A percentile compares a stretch with the other conserved stretches of the same genome.
These are phyloP conservation scores for Fistularia commersonii DNA, from an alignment of 2,797 vertebrate species.

Conservation along the genomic window DNA sequence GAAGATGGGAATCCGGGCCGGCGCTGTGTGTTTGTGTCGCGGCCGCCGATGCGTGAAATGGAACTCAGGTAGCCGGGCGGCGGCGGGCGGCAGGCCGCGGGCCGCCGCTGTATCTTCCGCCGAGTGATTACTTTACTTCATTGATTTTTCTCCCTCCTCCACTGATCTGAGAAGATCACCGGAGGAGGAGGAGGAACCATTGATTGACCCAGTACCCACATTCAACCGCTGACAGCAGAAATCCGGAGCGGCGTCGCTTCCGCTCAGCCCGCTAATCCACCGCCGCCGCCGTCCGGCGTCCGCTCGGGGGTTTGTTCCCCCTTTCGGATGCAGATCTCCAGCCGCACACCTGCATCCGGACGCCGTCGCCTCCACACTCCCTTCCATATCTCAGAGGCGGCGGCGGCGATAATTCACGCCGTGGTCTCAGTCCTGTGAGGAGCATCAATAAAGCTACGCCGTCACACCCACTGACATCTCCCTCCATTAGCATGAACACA, in stretches of 20 bases:
- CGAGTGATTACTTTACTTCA: constrained; percentile 78
- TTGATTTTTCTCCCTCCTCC: constrained; percentile 74
- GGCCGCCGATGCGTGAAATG: constrained; percentile 79
- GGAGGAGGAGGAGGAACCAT: constrained; percentile 42
- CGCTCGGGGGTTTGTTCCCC: constrained; percentile 19
- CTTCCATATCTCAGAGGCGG: no score
- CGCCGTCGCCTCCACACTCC: no score
- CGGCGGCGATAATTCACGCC: no score
- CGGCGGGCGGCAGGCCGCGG: no score
- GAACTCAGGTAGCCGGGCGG: constrained; percentile 75
- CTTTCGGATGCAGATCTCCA: no score
- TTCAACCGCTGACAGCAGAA: constrained; percentile 68
- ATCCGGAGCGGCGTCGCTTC: constrained; percentile 55
- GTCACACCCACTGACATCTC: no score
- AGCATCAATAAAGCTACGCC: no score
- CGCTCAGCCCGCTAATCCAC: constrained; percentile 48
- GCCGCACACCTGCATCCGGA: no score
- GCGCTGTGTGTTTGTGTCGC: constrained; percentile 73
- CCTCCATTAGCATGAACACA: no score
- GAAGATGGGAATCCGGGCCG: constrained; percentile 63
- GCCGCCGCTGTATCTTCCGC: constrained; percentile 73
- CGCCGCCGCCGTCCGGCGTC: constrained; percentile 33
- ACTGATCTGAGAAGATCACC: constrained; percentile 75
- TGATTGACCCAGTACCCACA: constrained; percentile 68
- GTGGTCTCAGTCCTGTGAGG: no score